Percentiles rank a stretch among this genome's conserved stretches.
Conservation (phyloP, 2,113 vertebrate species). For the Hirundichthys speculiger region DNA sequence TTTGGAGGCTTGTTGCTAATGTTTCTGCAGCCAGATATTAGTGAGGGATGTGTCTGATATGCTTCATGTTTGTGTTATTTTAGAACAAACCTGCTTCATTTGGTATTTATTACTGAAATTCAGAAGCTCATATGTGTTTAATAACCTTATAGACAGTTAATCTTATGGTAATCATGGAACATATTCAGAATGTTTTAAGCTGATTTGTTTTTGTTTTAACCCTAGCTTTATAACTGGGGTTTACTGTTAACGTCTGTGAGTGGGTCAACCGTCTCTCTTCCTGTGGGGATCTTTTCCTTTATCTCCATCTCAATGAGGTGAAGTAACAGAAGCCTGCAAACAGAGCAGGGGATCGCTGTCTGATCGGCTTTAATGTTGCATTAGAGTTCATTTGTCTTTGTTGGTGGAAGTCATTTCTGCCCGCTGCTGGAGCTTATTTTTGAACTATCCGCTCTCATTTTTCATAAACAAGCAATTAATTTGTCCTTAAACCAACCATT, state of each 20-base stretch:
- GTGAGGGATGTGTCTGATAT: too few relatives aligned
- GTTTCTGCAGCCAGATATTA: too few relatives aligned
- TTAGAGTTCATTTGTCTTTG: not conserved
- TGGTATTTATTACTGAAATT: too few relatives aligned
- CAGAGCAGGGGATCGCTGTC: conserved; percentile 39
- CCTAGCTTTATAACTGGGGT: too few relatives aligned
- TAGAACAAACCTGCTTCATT: too few relatives aligned
- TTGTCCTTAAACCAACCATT: not conserved
- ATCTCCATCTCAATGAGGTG: conserved; percentile 12
- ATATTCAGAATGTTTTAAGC: too few relatives aligned
- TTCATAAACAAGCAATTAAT: not conserved
- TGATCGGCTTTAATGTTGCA: conserved; percentile 45
- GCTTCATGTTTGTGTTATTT: too few relatives aligned
- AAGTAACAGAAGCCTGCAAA: conserved; percentile 53
- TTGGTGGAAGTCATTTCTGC: not conserved
- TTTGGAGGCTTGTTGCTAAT: too few relatives aligned
- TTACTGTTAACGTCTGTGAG: not conserved
- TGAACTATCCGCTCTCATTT: not conserved
- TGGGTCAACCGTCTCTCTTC: not conserved
- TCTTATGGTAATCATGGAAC: too few relatives aligned
- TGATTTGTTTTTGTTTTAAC: too few relatives aligned
- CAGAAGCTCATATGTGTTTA: too few relatives aligned
- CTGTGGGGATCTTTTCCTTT: conserved; percentile 13
- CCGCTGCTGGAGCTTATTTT: not conserved
- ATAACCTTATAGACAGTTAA: too few relatives aligned